A percentile compares a stretch with the other conserved stretches of the same genome.
Evolutionary conservation across 1,140 invertebrate species (phyloP).

Genomic region (Ceratosolen fusciceps): DNA sequence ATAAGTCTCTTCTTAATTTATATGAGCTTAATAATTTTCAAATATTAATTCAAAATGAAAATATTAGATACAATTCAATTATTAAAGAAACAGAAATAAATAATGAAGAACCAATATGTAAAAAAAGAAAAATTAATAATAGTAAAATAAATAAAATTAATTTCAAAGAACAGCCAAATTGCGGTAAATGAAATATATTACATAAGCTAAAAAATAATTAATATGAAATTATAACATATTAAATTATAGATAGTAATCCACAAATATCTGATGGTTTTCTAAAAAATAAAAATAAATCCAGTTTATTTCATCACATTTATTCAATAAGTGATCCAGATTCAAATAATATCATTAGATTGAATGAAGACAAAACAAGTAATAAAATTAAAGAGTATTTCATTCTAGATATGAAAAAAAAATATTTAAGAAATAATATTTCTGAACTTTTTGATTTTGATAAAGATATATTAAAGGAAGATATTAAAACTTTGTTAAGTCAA

Average conservation of each 20-base stretch:
- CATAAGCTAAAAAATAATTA: constrained; percentile 8
- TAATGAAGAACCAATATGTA: constrained; percentile 50
- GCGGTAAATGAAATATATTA: constrained; percentile 27
- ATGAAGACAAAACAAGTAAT: constrained; percentile 13
- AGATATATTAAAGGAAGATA: constrained; percentile 2
- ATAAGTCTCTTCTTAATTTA: constrained; percentile 57
- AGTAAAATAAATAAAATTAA: constrained; percentile 18
- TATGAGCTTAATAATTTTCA: constrained; percentile 55
- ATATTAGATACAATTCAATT: constrained; percentile 26
- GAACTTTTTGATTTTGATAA: constrained; percentile 16
- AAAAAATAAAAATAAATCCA: constrained; percentile 38
- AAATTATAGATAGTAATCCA: constrained; percentile 10
- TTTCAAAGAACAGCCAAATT: background rate
- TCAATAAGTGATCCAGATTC: constrained; percentile 62
- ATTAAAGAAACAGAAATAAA: constrained; percentile 30
- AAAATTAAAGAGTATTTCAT: background rate
- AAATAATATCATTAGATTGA: constrained; percentile 40
- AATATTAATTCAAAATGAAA: constrained; percentile 6
- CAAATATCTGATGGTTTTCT: constrained; percentile 42
- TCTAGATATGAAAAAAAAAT: background rate
- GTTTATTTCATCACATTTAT: too few relatives aligned
- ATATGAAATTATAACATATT: background rate
- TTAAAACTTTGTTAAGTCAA: background rate
- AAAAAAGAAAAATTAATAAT: constrained; percentile 55
- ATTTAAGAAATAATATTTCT: constrained; percentile 20